Conservation (phyloP, 2,888 invertebrate genomes). For the Eristalis tenax region DNA sequence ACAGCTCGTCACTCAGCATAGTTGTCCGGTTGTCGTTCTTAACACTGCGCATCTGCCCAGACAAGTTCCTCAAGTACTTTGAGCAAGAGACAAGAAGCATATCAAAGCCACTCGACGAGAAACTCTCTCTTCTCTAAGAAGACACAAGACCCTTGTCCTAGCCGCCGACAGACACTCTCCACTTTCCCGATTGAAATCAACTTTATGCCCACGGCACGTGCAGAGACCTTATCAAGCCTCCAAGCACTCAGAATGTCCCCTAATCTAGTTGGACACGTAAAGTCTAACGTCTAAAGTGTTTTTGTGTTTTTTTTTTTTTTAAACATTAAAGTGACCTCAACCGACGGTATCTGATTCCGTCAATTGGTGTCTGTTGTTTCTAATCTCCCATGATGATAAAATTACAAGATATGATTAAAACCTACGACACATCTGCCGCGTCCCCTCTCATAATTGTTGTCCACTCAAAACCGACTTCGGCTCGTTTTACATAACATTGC, state of each 20-base stretch:
- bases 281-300: neutral
- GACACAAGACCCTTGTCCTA: neutral
- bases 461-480: constrained; percentile 42
- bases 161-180: neutral
- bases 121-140: neutral
- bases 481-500: constrained; percentile 45
- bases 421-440: neutral
- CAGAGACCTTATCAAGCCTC: neutral
- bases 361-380: constrained; percentile 18
- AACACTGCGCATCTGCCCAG: no score
- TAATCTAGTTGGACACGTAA: neutral
- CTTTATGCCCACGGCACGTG: neutral
- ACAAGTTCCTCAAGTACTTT: no score
- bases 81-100: neutral
- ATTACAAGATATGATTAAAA: constrained; percentile 19
- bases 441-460: constrained; percentile 15
- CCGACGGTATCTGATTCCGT: constrained; percentile 12
- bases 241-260: neutral
- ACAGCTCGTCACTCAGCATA: no score
- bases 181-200: neutral
- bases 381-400: constrained; percentile 24
- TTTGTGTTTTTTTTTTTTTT: no score
- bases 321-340: neutral
- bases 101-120: neutral
- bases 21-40: no score